A percentile compares a stretch with the other conserved stretches of the same genome.
Evolutionary conservation across 2,888 invertebrate genomes (phyloP).

Genomic region (Xestia ashworthii): DNA sequence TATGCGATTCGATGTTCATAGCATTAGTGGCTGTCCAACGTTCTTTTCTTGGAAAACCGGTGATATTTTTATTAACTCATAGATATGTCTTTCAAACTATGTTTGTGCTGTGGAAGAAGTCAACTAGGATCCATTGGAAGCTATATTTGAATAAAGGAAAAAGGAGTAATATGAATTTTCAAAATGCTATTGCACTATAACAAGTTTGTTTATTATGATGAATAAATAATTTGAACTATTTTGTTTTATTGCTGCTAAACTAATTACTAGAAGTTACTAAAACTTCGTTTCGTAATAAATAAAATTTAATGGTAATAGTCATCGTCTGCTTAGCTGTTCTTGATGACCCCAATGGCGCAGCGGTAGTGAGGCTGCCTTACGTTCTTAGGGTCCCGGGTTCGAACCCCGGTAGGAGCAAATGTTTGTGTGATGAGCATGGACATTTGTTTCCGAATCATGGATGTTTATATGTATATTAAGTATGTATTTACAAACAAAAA

Average conservation of each 20-base stretch:
- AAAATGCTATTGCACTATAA: neutral
- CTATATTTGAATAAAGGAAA: slow-evolving; percentile 21
- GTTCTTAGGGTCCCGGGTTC: too few species aligned
- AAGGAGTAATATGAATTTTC: neutral
- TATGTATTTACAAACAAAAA: too few species aligned
- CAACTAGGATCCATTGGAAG: slow-evolving; percentile 42
- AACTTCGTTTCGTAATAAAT: neutral
- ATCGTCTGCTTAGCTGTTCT: too few species aligned
- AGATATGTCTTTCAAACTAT: slow-evolving; percentile 44
- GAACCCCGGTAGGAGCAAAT: too few species aligned
- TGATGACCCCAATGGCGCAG: too few species aligned
- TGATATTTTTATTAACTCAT: slow-evolving; percentile 18
- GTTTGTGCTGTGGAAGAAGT: slow-evolving; percentile 45
- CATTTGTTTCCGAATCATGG: too few species aligned
- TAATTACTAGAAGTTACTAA: neutral
- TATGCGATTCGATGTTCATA: slow-evolving; percentile 51
- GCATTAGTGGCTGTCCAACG: neutral
- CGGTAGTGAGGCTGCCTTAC: too few species aligned
- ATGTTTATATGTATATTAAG: too few species aligned
- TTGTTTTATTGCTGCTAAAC: neutral
- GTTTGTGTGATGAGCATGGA: too few species aligned
- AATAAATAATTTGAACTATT: neutral
- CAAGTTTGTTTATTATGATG: neutral
- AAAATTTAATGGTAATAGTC: too few species aligned
- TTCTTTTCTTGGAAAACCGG: rapidly evolving